Base-by-base conservation (phyloP, 1,140 invertebrate genomes). In the Paraescarpia echinospica region DNA sequence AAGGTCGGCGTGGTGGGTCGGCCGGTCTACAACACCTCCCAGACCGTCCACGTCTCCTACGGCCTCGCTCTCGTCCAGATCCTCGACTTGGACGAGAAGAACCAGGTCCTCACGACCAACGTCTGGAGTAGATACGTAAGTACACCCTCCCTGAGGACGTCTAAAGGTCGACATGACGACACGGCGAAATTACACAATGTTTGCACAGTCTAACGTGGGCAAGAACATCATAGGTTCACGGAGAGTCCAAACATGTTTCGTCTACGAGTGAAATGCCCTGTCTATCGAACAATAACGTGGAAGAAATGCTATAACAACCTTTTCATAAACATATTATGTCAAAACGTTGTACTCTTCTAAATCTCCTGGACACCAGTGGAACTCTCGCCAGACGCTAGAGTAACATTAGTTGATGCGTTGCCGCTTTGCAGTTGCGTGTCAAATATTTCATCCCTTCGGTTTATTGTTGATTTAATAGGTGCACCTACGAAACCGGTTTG, bases 1-100 rank as follows among this genome's bases (percentile, higher is more conserved):
- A 48, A 91, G 18, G 90, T 93, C 35, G 93, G 93, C 8, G 51
- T 93, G 22, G 92, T 93, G 51, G 93, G 93, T 22, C 35, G 93
- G 22, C 93, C 93, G n/a, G 93, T 93, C 34, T 89, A 92, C 41
- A 93, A 93, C 89, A 93, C 89, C 12, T 90, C 93, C 27, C 41
- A 93, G 34, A 93, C 92, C 18, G 91, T 93, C 27, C 91, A 90
- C 22, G 94, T 94, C 59, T 89, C 90, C 35, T 94, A 94, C 92
- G 94, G 93, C 34, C 41, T 94, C 9, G 90, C 93, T n/a, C 92
- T 94, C 2, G 94, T 94, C 89, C 94, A 94, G 92, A 94, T 94
- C 59, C 93, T 94, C 22, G 94, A 94, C 93, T 92, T 94, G 1
- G 94, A 94, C 89, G 94, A 94, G 89, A 94, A 94, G 90, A 94